A percentile compares a stretch with the other conserved stretches of the same genome.
Conservation (phyloP, 2,888 invertebrate species). For the Scaptodrosophila latifasciaeformis region DNA sequence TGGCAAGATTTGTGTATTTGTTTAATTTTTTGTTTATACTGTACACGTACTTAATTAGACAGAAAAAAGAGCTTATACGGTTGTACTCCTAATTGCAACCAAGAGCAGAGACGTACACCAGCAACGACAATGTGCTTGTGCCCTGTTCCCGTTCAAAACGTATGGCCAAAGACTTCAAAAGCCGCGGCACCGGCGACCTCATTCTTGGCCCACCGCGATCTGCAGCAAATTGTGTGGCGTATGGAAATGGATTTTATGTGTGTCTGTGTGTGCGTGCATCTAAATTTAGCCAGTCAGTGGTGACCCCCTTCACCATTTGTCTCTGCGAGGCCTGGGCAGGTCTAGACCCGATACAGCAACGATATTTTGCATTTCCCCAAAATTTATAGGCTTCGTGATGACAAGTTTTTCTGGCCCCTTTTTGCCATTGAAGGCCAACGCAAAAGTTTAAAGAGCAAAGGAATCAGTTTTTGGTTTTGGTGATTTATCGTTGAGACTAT, state of each 20-base stretch:
- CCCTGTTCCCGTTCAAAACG: no score
- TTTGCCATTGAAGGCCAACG: conserved; percentile 52
- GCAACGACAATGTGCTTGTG: no score
- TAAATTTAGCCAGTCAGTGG: conserved; percentile 41
- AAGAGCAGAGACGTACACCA: no score
- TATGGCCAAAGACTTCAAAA: conserved; percentile 45
- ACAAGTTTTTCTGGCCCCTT: conserved; percentile 9
- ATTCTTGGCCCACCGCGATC: conserved; percentile 36
- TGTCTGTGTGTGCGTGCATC: no score
- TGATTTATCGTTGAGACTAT: conserved; percentile 46
- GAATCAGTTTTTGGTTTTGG: not conserved
- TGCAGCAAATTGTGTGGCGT: conserved; percentile 12
- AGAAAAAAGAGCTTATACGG: conserved; percentile 20
- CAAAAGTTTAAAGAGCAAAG: conserved; percentile 43
- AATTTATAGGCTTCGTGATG: conserved; percentile 4
- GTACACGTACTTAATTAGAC: conserved; percentile 60
- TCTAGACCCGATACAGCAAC: conserved; percentile 30
- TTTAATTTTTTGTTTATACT: not conserved
- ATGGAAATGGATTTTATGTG: not conserved
- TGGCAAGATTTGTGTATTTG: conserved; percentile 47
- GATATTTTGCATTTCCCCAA: conserved; percentile 23
- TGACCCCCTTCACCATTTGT: not conserved
- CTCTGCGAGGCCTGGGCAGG: conserved; percentile 34
- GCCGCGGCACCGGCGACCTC: conserved; percentile 52
- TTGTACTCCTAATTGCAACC: conserved; percentile 54